Conservation (phyloP, 1,140 invertebrate genomes). For the Macrostomum lignano region DNA sequence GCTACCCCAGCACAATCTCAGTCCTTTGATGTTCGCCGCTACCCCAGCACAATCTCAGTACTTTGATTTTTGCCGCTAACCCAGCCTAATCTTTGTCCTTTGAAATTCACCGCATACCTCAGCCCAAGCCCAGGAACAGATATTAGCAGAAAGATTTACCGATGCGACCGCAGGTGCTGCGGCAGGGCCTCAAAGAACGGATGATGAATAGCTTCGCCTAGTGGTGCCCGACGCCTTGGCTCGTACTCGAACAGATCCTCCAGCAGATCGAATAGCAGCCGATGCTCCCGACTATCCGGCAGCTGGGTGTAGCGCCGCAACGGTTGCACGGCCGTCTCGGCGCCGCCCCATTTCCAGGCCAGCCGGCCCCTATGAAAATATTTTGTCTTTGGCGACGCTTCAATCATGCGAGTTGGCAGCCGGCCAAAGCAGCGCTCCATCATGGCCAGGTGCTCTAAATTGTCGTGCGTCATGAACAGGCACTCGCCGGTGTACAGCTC, state of each 20-base stretch:
- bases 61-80: too few relatives aligned
- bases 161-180: too few relatives aligned
- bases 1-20: too few relatives aligned
- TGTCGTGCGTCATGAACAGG: constrained; percentile 92
- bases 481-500: constrained; percentile 91
- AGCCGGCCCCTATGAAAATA: constrained; percentile 20
- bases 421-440: constrained; percentile 90
- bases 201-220: constrained; percentile 60
- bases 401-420: constrained; percentile 68
- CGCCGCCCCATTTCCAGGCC: too few relatives aligned
- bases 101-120: too few relatives aligned
- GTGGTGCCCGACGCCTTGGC: constrained; percentile 52
- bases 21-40: too few relatives aligned
- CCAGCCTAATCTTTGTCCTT: too few relatives aligned
- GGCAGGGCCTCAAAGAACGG: constrained; percentile 81
- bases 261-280: constrained; percentile 70
- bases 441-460: constrained; percentile 94
- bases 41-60: too few relatives aligned
- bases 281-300: constrained; percentile 53
- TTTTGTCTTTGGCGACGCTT: constrained; percentile 42
- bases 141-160: too few relatives aligned
- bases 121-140: too few relatives aligned
- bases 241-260: constrained; percentile 85
- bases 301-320: constrained; percentile 56
- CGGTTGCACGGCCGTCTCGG: too few relatives aligned